Evolutionary conservation across 2,888 invertebrate species (phyloP), one percentile per base, ranked within the genome.

Genomic region (Eristalinus sepulchralis): DNA sequence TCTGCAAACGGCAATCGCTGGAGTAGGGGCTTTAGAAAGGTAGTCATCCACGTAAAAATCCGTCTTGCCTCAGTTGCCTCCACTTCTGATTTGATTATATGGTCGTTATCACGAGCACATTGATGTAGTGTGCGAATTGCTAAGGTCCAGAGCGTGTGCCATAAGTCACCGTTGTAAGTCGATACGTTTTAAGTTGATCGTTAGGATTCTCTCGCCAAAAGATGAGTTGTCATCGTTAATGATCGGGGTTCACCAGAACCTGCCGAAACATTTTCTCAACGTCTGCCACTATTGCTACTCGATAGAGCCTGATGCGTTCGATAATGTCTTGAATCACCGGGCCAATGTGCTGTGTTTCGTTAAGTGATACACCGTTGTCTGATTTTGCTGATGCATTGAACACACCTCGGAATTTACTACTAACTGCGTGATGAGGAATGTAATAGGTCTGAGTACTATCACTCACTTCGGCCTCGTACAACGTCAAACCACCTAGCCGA

Each of bases 361-460:
- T 84, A 8, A 84, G 53, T 6, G 84, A 84, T 11, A 80, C 33
- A 20, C 84, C 73, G 27, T 79, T 75, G 34, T 47, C 63, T 55
- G 79, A 39, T 64, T 66, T 73, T 1, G 72, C 47, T 6, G 83
- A 78, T 0, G 75, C 76, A 10, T 34, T 34, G 6, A 34, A 34
- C 6, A 71, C 71, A 60, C 39, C 47, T 1, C 60, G 27, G 27
- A 71, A 60, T 60, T 71, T 47, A 11, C 39, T n/a, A n/a, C n/a
- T n/a, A n/a, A 27, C 27, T 27, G 27, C 27, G 5, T 27, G 27
- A 5, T 27, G 27, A 27, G 27, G 27, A 27, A 27, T 27, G 27
- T 27, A 27, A 27, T 27, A 27, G 2, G 27, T 3, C 5, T 27
- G 27, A 27, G 27, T 27, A 5, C 5, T 5, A 27, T 5, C 27